Evolutionary conservation across 2,113 vertebrate species (phyloP), one percentile per base, ranked within the genome.

Genomic region (Seriola dumerili): DNA sequence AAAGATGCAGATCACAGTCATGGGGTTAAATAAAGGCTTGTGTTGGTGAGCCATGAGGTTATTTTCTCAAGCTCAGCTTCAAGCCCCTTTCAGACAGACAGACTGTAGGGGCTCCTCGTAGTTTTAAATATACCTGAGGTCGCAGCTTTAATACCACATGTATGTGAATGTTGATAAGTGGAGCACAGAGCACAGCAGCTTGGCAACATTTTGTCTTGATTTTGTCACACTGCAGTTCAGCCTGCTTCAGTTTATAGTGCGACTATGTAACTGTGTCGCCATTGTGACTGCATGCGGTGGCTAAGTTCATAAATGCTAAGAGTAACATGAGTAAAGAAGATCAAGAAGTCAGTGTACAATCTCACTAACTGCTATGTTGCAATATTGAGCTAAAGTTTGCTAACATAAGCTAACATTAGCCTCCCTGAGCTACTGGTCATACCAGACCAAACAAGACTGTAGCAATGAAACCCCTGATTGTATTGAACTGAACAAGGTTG

Each of bases 111-210:
- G 40, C 8, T 42, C 40, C 40, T 42, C 10, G 9, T 8, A 42
- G 57, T 85, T 87, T 89, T 81, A 85, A 83, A 87, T 83, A 87
- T 16, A 80, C 44, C 66, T 54, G 78, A 86, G 69, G 89, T 66
- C 55, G 46, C 80, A 83, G 78, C 68, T 38, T 73, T 78, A 7
- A 9, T 10, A 93, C 89, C 92, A 76, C 92, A 90, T 88, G 81
- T 42, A 44, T 93, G 89, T 88, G 90, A 91, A 91, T 78, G 44
- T 71, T 48, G 44, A 76, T n/a, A 16, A 44, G 32, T 57, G 74
- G 9, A 19, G 76, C 66, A 75, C 29, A 70, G 57, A 1, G 23
- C 67, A 14, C 25, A 13, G 48, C 59, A 34, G 64, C 55, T 36
- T 19, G 17, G 57, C n/a, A 19, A 21, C 5, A 23, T 1, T 1